Evolutionary conservation across 2,797 vertebrate species (phyloP).

Genomic region (Propithecus deckenii): DNA sequence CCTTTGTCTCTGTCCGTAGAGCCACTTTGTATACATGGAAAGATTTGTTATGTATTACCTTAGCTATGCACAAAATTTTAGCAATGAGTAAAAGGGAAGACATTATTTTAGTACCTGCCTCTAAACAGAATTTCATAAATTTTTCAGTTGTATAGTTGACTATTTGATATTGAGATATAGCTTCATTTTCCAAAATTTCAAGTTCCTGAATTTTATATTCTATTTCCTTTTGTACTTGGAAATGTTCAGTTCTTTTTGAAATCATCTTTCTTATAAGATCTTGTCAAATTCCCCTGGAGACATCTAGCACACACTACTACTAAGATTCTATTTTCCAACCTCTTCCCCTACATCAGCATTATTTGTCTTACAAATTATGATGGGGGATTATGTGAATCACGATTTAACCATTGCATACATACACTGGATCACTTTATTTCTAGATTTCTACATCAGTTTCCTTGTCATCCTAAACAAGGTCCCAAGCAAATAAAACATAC

Average conservation of each 20-base stretch:
- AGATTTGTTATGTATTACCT: neutral
- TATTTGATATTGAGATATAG: neutral
- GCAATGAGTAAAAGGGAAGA: neutral
- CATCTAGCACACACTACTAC: neutral
- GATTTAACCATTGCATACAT: neutral
- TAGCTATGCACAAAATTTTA: neutral
- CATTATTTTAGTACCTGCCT: neutral
- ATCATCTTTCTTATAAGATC: neutral
- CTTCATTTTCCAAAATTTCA: neutral
- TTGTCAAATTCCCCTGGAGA: neutral
- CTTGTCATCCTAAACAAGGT: neutral
- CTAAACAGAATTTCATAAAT: neutral
- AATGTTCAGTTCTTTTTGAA: neutral
- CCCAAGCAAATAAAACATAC: neutral
- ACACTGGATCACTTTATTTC: neutral
- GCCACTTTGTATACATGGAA: neutral
- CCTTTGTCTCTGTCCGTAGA: neutral
- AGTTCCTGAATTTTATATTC: neutral
- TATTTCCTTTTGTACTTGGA: neutral
- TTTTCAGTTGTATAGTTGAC: neutral
- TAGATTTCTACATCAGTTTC: neutral
- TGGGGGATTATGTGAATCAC: neutral
- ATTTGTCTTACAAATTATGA: neutral
- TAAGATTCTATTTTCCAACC: neutral
- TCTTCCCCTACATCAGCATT: neutral